These are phyloP conservation scores for Gambelia wislizenii DNA, from an alignment of 2,797 vertebrate species.

Conservation along the genomic window DNA sequence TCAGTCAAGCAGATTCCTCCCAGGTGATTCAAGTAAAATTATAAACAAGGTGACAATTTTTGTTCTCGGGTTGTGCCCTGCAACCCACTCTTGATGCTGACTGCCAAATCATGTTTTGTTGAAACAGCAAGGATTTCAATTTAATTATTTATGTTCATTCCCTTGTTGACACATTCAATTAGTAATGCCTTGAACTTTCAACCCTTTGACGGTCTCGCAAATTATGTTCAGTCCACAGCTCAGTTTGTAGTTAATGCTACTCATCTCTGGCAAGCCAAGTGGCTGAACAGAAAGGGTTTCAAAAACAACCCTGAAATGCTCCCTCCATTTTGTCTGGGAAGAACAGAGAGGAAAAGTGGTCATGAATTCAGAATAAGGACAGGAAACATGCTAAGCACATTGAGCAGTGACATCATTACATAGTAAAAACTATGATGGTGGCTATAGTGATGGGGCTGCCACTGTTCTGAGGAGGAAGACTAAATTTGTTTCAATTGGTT, in stretches of 20 bases:
- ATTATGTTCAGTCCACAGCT: not conserved
- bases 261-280: not conserved
- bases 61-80: not conserved
- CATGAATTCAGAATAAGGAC: not conserved
- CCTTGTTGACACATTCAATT: not conserved
- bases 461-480: not conserved
- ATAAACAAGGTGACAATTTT: slow-evolving; percentile 14
- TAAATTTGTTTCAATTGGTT: not conserved
- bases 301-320: not conserved
- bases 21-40: not conserved
- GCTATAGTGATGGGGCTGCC: not conserved
- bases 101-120: not conserved
- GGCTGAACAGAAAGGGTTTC: not conserved
- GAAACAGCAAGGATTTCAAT: slow-evolving; percentile 21
- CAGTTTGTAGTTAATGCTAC: not conserved
- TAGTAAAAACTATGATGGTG: not conserved
- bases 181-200: not conserved
- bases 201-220: not conserved
- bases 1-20: not conserved
- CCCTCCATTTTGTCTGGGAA: not conserved
- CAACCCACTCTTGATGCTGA: not conserved
- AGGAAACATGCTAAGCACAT: not conserved
- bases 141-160: slow-evolving; percentile 29
- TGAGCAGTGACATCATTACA: not conserved
- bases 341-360: not conserved